phyloP scores from a whole-genome alignment of 1,140 invertebrate species.

The Diachasmimorpha longicaudata region DNA sequence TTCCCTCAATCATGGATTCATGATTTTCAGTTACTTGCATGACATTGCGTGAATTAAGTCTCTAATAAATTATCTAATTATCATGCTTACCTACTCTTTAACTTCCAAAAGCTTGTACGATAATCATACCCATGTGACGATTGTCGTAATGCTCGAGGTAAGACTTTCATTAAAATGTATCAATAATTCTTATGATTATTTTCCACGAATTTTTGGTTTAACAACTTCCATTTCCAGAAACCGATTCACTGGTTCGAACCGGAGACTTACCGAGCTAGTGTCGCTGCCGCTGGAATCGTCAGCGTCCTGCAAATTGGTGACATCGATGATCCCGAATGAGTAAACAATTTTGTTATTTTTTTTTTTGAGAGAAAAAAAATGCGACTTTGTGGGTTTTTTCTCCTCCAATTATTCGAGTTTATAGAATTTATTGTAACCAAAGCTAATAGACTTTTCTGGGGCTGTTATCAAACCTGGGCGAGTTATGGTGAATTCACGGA shows the following conservation, averaged over 20 bases:
- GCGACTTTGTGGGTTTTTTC: not conserved
- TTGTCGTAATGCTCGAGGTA: not conserved
- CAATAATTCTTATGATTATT: not conserved
- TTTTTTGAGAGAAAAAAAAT: not conserved
- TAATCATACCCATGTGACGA: not conserved
- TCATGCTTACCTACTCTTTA: no score
- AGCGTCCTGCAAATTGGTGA: slow-evolving; percentile 53
- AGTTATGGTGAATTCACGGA: no score
- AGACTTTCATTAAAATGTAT: not conserved
- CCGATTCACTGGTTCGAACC: slow-evolving; percentile 65
- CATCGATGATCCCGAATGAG: slow-evolving; percentile 53
- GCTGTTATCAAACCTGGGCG: no score
- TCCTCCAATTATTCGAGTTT: not conserved
- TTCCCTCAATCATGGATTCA: no score
- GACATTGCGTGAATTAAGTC: no score
- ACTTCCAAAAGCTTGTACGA: no score
- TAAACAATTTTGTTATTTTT: slow-evolving; percentile 4
- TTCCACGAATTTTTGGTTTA: slow-evolving; percentile 11
- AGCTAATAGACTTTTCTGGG: no score
- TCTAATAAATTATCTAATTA: no score
- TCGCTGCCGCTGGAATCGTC: slow-evolving; percentile 54
- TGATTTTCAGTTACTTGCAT: no score
- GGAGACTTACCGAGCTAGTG: slow-evolving; percentile 59
- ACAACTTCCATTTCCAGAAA: slow-evolving; percentile 45
- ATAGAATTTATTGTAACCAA: no score